A percentile compares a stretch with the other conserved stretches of the same genome.
phyloP scores from a whole-genome alignment of 1,140 invertebrate species.

The Limonius californicus region DNA sequence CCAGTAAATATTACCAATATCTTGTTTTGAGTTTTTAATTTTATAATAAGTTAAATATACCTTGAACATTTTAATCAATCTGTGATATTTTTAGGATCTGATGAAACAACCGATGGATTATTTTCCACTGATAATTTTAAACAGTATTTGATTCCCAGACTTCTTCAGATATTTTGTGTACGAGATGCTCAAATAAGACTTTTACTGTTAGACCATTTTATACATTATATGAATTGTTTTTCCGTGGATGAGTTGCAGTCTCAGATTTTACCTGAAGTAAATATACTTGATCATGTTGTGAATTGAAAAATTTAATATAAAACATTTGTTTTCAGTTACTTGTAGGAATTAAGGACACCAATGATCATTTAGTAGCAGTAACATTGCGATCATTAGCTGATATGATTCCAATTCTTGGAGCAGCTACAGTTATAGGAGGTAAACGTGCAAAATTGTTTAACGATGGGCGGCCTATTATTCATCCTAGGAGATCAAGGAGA shows the following conservation, averaged over 20 bases:
- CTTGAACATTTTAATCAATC: background rate
- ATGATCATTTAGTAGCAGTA: conserved; percentile 72
- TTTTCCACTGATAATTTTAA: conserved; percentile 65
- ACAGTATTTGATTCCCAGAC: conserved; percentile 64
- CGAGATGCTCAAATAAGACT: conserved; percentile 70
- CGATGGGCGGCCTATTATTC: conserved; percentile 66
- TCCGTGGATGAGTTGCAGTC: conserved; percentile 64
- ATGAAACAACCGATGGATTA: conserved; percentile 43
- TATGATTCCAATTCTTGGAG: conserved; percentile 76
- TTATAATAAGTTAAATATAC: no score
- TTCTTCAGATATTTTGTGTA: conserved; percentile 73
- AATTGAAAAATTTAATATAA: no score
- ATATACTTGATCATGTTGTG: no score
- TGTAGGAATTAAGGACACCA: conserved; percentile 76
- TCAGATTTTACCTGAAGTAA: conserved; percentile 69
- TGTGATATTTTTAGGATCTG: conserved; percentile 43
- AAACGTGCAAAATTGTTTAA: conserved; percentile 75
- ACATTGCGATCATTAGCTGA: conserved; percentile 76
- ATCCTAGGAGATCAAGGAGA: conserved; percentile 39
- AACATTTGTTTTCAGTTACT: conserved; percentile 64
- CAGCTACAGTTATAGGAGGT: conserved; percentile 74
- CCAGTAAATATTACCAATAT: no score
- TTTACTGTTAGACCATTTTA: conserved; percentile 67
- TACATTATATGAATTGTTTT: conserved; percentile 65
- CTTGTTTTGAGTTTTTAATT: no score